These are phyloP conservation scores for Trichomycterus rosablanca DNA, from an alignment of 2,113 vertebrate genomes.

Conservation along the genomic window DNA sequence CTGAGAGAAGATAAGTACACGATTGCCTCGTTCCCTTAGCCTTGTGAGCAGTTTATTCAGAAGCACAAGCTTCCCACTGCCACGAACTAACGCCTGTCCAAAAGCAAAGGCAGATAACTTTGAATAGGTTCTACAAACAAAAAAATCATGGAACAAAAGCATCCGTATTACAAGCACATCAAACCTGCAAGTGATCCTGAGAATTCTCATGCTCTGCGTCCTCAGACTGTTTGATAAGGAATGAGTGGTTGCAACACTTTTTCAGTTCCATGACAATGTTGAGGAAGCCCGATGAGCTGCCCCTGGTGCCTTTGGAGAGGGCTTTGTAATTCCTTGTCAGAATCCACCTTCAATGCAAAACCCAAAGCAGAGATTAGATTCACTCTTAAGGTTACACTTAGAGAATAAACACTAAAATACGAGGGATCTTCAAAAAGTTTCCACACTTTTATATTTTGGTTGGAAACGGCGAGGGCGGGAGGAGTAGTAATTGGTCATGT, in stretches of 20 bases:
- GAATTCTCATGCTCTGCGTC: constrained; percentile 75
- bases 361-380: neutral
- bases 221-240: constrained; percentile 86
- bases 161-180: neutral
- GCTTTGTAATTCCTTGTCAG: constrained; percentile 97
- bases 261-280: constrained; percentile 99
- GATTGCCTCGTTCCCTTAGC: constrained; percentile 86
- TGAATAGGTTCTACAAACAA: neutral
- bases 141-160: no score
- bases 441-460: no score
- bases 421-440: no score
- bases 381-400: no score
- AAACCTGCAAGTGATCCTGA: constrained; percentile 76
- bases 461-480: no score
- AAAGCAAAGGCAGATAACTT: neutral
- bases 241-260: constrained; percentile 96
- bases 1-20: constrained; percentile 98
- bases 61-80: constrained; percentile 94
- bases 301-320: constrained; percentile 84
- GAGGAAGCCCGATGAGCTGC: constrained; percentile 92
- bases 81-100: constrained; percentile 79
- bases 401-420: neutral
- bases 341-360: constrained; percentile 82
- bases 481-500: no score
- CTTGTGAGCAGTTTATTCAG: constrained; percentile 92